phyloP scores from a whole-genome alignment of 2,113 vertebrate genomes.

The Perca flavescens region DNA sequence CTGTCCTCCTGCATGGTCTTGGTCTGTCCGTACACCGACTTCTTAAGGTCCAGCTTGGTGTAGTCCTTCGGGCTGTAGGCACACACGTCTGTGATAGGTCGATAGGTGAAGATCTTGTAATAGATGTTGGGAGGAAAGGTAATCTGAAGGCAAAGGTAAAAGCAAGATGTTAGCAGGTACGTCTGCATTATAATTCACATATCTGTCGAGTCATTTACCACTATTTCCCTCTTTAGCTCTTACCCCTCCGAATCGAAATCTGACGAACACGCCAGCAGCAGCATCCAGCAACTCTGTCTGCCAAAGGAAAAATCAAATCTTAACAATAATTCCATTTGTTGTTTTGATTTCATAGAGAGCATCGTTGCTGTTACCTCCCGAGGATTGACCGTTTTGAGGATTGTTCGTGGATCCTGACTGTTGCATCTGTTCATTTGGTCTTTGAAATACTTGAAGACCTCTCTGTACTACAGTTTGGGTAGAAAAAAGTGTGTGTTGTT shows the following conservation, averaged over 20 bases:
- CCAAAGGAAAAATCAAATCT: neutral
- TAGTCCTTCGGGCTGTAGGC: constrained; percentile 87
- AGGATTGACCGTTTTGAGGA: constrained; percentile 80
- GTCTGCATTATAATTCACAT: neutral
- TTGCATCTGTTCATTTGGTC: constrained; percentile 68
- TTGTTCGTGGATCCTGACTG: constrained; percentile 73
- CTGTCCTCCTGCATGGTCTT: constrained; percentile 55
- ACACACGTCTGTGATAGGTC: constrained; percentile 86
- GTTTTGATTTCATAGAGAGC: neutral
- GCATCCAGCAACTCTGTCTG: constrained; percentile 84
- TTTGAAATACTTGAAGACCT: constrained; percentile 80
- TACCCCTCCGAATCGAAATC: constrained; percentile 85
- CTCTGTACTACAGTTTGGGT: constrained; percentile 66
- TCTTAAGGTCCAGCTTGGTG: constrained; percentile 67
- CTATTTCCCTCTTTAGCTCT: neutral
- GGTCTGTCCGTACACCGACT: constrained; percentile 47
- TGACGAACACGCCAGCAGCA: constrained; percentile 82
- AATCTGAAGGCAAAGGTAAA: constrained; percentile 63
- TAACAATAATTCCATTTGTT: neutral
- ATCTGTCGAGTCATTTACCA: neutral
- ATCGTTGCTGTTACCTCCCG: constrained; percentile 73
- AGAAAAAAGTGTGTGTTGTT: neutral
- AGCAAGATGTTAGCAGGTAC: neutral
- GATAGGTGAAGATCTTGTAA: constrained; percentile 89
- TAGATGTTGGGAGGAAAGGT: constrained; percentile 88